Percentiles rank a stretch among this genome's conserved stretches.
Conservation (phyloP, 2,113 vertebrate species). For the Grus americana region DNA sequence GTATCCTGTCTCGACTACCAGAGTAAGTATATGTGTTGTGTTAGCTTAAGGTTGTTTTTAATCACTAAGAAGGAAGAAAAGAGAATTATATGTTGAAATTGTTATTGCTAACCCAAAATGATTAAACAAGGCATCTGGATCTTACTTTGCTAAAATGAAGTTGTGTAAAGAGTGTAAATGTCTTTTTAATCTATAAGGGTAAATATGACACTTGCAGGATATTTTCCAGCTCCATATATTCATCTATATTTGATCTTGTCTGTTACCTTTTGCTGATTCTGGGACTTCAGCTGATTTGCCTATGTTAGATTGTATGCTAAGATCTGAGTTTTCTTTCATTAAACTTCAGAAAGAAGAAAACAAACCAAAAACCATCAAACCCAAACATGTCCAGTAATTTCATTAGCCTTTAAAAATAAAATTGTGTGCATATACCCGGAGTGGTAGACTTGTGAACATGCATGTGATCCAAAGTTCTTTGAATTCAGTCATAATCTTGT, state of each 20-base stretch:
- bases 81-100: not conserved
- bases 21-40: conserved; percentile 74
- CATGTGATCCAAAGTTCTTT: not conserved
- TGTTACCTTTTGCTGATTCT: not conserved
- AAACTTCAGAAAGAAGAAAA: not conserved
- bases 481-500: not conserved
- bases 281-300: not conserved
- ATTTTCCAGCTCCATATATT: not conserved
- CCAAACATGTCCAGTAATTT: not conserved
- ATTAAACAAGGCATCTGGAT: not conserved
- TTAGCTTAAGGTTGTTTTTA: not conserved
- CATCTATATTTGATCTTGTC: not conserved
- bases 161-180: not conserved
- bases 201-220: not conserved
- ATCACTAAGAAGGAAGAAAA: not conserved
- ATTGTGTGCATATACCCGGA: not conserved
- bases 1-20: conserved; percentile 86
- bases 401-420: not conserved
- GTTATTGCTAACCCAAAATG: not conserved
- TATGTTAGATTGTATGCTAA: not conserved
- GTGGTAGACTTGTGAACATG: not conserved
- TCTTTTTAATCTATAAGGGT: not conserved
- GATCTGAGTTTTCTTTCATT: not conserved
- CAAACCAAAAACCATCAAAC: not conserved
- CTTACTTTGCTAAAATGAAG: not conserved